A percentile compares a stretch with the other conserved stretches of the same genome.
These are phyloP conservation scores for Mungos mungo DNA, from an alignment of 2,113 vertebrate species.

Conservation along the genomic window DNA sequence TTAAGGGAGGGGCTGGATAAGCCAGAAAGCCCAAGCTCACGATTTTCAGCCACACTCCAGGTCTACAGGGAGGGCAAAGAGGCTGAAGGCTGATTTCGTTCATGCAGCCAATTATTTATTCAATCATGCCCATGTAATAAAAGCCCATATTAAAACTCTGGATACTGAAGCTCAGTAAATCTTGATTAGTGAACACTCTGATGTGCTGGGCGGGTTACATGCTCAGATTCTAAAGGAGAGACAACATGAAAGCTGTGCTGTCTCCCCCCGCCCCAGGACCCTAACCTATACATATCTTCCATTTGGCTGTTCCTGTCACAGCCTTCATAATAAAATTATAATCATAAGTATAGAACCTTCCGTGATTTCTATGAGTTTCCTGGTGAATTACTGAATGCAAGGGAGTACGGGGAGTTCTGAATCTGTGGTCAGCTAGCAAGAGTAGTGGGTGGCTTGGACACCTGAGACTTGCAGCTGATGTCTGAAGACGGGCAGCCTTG, in stretches of 20 bases:
- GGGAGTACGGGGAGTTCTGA: neutral
- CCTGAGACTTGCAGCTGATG: neutral
- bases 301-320: neutral
- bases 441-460: neutral
- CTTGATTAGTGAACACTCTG: neutral
- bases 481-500: neutral
- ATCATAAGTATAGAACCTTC: neutral
- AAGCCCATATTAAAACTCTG: neutral
- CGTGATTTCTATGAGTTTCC: neutral
- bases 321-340: constrained; percentile 10
- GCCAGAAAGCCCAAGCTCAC: neutral
- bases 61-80: neutral
- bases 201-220: neutral
- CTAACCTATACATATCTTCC: neutral
- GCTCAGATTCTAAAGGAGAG: neutral
- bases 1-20: neutral
- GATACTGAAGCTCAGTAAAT: neutral
- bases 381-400: neutral
- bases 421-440: neutral
- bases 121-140: neutral
- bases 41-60: neutral
- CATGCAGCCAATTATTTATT: neutral
- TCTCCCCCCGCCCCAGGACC: neutral
- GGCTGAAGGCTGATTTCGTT: neutral
- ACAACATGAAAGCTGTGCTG: neutral